phyloP scores from a whole-genome alignment of 1,140 invertebrate species.

The Telenomus remus region DNA sequence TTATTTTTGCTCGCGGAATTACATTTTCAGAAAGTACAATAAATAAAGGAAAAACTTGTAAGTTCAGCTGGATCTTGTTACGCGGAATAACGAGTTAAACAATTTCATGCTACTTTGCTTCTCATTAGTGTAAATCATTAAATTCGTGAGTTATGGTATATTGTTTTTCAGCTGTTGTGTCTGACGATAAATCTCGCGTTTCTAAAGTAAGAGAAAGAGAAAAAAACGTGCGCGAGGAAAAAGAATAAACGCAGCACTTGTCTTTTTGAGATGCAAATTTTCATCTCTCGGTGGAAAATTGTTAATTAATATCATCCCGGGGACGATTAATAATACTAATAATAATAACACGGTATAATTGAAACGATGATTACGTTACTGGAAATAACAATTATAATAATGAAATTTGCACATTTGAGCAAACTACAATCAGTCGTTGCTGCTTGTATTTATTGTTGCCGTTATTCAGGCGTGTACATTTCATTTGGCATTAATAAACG shows the following conservation, averaged over 20 bases:
- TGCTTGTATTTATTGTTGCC: too few species aligned
- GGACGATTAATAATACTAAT: slow-evolving; percentile 31
- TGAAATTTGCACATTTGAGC: too few species aligned
- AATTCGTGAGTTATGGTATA: slow-evolving; percentile 66
- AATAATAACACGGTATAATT: slow-evolving; percentile 2
- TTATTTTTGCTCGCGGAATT: not conserved
- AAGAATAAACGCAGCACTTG: too few species aligned
- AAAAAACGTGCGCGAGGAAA: slow-evolving; percentile 17
- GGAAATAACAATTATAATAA: too few species aligned
- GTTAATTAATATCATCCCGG: too few species aligned
- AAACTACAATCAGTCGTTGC: too few species aligned
- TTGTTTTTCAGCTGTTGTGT: slow-evolving; percentile 63
- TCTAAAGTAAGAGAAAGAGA: slow-evolving; percentile 2
- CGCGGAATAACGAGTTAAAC: not conserved
- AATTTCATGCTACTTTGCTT: slow-evolving; percentile 49
- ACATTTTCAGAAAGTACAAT: slow-evolving; percentile 9
- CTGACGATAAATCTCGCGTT: slow-evolving; percentile 64
- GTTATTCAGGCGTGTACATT: too few species aligned
- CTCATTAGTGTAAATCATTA: slow-evolving; percentile 73
- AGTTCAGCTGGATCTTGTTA: too few species aligned
- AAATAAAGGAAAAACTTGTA: not conserved
- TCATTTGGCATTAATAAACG: too few species aligned
- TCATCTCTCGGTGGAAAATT: too few species aligned
- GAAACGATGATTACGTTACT: too few species aligned
- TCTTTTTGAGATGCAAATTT: too few species aligned